Conservation (phyloP, 2,113 vertebrate species). For the Zingel zingel region DNA sequence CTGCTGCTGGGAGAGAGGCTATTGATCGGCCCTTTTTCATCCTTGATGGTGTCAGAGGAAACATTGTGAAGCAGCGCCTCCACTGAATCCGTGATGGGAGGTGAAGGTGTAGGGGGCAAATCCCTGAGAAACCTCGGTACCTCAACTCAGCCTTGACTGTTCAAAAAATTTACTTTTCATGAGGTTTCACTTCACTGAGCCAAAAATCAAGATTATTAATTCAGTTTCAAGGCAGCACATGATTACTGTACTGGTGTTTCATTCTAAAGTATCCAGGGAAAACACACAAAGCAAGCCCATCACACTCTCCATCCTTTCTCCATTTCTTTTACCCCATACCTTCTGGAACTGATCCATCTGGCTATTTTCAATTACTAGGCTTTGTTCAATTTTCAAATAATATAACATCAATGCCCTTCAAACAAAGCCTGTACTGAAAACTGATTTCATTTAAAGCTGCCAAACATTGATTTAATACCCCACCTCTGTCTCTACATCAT, state of each 20-base stretch:
- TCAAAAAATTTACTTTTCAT: constrained; percentile 1
- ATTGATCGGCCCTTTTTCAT: constrained; percentile 50
- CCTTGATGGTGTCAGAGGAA: constrained; percentile 53
- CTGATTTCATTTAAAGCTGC: neutral
- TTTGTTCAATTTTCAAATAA: neutral
- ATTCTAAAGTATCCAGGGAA: neutral
- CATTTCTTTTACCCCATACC: no score
- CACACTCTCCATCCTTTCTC: neutral
- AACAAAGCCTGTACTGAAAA: neutral
- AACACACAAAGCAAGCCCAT: neutral
- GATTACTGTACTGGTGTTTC: neutral
- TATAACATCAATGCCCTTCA: neutral
- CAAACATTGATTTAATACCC: constrained; percentile 7
- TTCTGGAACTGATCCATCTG: neutral
- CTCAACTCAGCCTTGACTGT: constrained; percentile 11
- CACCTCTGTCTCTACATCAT: no score
- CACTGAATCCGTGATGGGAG: constrained; percentile 18
- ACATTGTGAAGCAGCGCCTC: constrained; percentile 36
- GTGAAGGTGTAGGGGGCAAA: constrained; percentile 13
- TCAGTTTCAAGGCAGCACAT: neutral
- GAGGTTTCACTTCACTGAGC: neutral
- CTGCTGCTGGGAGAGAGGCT: constrained; percentile 46
- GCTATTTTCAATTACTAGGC: neutral
- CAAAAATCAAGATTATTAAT: constrained; percentile 1
- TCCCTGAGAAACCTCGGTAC: constrained; percentile 32